Percentiles rank a stretch among this genome's conserved stretches.
Evolutionary conservation across 2,888 invertebrate genomes (phyloP).

Genomic region (Xylota segnis): DNA sequence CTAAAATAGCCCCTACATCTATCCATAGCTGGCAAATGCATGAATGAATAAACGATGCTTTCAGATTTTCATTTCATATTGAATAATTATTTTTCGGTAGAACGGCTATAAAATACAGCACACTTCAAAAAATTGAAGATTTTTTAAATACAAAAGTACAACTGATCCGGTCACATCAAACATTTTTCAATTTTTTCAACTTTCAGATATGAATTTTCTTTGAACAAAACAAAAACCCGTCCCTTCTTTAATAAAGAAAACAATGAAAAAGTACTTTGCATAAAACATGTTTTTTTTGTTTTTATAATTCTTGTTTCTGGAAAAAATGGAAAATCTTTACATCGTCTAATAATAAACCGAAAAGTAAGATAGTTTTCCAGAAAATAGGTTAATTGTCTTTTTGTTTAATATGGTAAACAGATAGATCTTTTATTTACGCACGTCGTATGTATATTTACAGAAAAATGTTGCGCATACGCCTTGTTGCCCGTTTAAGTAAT

Average conservation of each 20-base stretch:
- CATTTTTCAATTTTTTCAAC: too few relatives aligned
- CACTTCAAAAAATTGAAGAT: too few relatives aligned
- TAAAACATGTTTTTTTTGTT: neutral
- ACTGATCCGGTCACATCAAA: too few relatives aligned
- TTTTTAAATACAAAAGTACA: too few relatives aligned
- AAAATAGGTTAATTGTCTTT: slow-evolving; percentile 14
- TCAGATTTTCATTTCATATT: too few relatives aligned
- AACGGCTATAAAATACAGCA: too few relatives aligned
- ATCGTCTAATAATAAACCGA: neutral
- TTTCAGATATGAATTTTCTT: neutral
- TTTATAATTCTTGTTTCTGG: neutral
- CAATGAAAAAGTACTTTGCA: neutral
- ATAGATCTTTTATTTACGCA: neutral
- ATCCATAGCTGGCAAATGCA: neutral
- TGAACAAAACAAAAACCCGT: too few relatives aligned
- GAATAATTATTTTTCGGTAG: too few relatives aligned
- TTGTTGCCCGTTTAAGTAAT: neutral
- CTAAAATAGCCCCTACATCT: neutral
- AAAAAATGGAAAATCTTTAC: neutral
- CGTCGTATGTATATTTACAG: neutral
- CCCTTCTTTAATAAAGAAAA: neutral
- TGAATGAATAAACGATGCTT: too few relatives aligned
- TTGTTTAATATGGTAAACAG: neutral
- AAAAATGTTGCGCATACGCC: slow-evolving; percentile 19
- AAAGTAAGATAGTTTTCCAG: neutral